Conservation (phyloP, 2,113 vertebrate genomes). For the Petromus typicus region DNA sequence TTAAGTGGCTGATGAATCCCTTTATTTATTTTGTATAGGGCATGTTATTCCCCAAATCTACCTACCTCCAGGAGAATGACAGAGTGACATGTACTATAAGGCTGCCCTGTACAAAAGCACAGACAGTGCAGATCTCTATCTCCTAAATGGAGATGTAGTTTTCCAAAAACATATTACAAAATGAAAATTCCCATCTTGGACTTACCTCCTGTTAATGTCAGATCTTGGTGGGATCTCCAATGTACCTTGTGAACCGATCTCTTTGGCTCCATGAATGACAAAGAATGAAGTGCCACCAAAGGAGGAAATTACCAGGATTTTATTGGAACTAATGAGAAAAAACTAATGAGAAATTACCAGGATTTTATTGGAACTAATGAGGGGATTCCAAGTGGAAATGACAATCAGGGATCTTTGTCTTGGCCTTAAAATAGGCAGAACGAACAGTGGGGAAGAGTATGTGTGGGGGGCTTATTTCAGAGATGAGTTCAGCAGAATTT, state of each 20-base stretch:
- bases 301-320: neutral
- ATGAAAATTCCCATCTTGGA: neutral
- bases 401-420: neutral
- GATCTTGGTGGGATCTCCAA: neutral
- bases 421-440: neutral
- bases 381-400: neutral
- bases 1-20: neutral
- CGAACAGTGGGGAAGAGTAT: rapidly evolving
- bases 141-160: neutral
- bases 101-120: neutral
- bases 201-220: neutral
- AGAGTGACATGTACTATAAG: no score
- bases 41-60: neutral
- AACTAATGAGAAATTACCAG: no score
- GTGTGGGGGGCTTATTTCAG: neutral
- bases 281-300: neutral
- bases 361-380: neutral
- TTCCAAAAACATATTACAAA: neutral
- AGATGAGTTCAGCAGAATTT: neutral
- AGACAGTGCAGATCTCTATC: neutral
- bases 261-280: neutral
- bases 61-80: neutral
- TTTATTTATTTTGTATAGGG: neutral
- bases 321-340: neutral
- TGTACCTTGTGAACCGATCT: neutral